Base-by-base conservation (phyloP, 2,113 vertebrate species). In the Leptodactylus fuscus region DNA sequence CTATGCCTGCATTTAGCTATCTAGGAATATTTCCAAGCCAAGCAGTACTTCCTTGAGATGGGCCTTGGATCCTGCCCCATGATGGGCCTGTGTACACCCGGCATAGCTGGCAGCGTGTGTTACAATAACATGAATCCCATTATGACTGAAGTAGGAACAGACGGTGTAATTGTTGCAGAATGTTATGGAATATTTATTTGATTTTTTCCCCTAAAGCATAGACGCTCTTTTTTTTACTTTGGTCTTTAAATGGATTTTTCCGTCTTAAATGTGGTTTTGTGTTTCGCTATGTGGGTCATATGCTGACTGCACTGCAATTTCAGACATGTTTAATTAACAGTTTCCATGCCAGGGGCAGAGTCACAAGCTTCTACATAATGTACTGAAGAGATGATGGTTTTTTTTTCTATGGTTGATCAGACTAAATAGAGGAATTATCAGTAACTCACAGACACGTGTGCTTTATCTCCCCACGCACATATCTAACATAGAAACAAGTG, bases 391-490 rank as follows among this genome's bases (percentile, higher is more conserved):
- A 74, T 44, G 41, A 13, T 13, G 16, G 46, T 48, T 27, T 41
- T 8, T 76, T 48, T 24, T 29, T 27, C 13, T 1, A 12, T 5
- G n/a, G 13, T 3, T n/a, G 67, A 55, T 38, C 77, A 16, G 24
- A 83, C 11, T 32, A 9, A 55, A 71, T 24, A 11, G 3, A 7
- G 13, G 4, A 20, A 53, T 73, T 73, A 82, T 82, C 69, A 73
- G 32, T 58, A 71, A 13, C 81, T 6, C 32, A 58, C 46, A 32
- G 16, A 15, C 32, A 12, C 13, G 22, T 73, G 12, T 38, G 36
- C 81, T 22, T 82, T 82, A 82, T 82, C 81, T 82, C 67, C 20
- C 44, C 3, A 22, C 41, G n/a, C 67, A 82, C 27, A 32, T 60
- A 53, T 10, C n/a, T 38, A n/a, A n/a, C n/a, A n/a, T n/a, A n/a